Evolutionary conservation across 1,140 invertebrate species (phyloP), one percentile per base, ranked within the genome.

Genomic region (Melipona quadrifasciata): DNA sequence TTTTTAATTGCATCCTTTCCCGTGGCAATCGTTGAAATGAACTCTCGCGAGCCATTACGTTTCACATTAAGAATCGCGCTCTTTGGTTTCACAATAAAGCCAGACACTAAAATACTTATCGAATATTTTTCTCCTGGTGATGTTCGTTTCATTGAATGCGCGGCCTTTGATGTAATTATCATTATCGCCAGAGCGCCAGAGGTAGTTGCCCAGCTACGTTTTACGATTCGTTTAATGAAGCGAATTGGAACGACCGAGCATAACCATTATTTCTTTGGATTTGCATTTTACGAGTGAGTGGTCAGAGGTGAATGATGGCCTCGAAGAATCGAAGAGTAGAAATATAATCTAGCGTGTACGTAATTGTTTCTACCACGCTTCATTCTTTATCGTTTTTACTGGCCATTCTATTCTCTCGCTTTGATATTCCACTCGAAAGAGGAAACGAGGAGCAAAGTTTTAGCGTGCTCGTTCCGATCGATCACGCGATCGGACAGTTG

Each of bases 251-350:
- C 86, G 87, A 77, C 86, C 87, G 85, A 86, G 84, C 85, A 89
- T 83, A 79, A 73, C 78, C 87, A 88, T 93, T 92, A 92, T 85
- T 78, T 31, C 31, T 31, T 31, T 39, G 85, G 78, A 93, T 93
- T 93, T 93, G 92, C 92, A 93, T 93, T 93, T 93, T 93, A 93
- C 90, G 92, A 93, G 89, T 92, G 89, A 91, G 78, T 86, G 76
- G 83, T 55, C 58, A 79, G 71, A 86, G 81, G 72, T 55, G 76
- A 74, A 80, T 57, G 78, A 74, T 68, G 75, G 68, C 24, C 31
- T 21, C 6, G 39, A 57, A 55, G 65, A 72, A 61, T 58, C 31
- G 78, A 31, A 31, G 65, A 39, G 65, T 17, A 17, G 1, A 31
- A 21, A 17, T 67, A 34, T 31, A 65, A 65, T 65, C 16, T 65